A percentile compares a stretch with the other conserved stretches of the same genome.
phyloP scores from a whole-genome alignment of 2,888 invertebrate species.

The Hermodice carunculata region DNA sequence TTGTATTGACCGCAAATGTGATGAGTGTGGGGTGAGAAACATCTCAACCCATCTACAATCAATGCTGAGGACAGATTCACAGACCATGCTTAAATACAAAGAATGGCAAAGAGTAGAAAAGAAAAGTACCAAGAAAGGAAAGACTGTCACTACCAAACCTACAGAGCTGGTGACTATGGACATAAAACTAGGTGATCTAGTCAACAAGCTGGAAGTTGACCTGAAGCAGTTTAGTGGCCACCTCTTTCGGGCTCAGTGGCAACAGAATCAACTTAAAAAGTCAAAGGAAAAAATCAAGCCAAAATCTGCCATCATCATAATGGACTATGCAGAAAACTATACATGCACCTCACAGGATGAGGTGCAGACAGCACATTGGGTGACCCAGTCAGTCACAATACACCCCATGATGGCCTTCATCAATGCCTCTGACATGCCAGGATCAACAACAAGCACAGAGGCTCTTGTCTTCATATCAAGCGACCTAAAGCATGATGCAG shows the following conservation, averaged over 20 bases:
- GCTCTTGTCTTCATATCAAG: no score
- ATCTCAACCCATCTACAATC: not conserved
- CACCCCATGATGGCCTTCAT: conserved; percentile 5
- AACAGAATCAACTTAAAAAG: not conserved
- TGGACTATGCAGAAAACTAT: not conserved
- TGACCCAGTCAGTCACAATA: conserved; percentile 1
- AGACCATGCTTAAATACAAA: not conserved
- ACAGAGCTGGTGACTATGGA: not conserved
- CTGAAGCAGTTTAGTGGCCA: not conserved
- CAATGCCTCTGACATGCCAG: not conserved
- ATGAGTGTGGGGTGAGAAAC: not conserved
- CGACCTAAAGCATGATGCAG: not conserved
- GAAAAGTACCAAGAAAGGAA: no score
- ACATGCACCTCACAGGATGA: conserved; percentile 10
- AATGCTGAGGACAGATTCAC: not conserved
- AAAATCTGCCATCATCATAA: not conserved
- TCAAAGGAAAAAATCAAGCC: not conserved
- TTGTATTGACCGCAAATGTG: not conserved
- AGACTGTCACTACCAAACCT: no score
- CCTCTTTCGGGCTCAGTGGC: conserved; percentile 1
- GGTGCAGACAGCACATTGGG: conserved; percentile 9
- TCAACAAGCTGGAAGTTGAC: not conserved
- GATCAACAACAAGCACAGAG: not conserved
- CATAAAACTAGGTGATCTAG: not conserved
- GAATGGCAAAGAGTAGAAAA: no score